Evolutionary conservation across 2,113 vertebrate species (phyloP), one percentile per base, ranked within the genome.

Genomic region (Indicator indicator): DNA sequence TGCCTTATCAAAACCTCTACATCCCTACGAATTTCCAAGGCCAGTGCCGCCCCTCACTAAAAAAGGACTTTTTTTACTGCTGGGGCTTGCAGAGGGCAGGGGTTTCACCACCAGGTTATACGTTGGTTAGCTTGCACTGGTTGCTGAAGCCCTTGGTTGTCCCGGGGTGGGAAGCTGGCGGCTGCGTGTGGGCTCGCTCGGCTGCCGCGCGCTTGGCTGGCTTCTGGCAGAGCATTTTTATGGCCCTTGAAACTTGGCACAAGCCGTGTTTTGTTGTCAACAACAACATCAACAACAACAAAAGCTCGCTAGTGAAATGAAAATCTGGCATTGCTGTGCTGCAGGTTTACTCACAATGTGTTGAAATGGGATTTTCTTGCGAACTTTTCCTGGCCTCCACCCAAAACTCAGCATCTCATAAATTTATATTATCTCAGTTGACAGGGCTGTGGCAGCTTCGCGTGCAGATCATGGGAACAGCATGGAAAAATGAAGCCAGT

Each of bases 331-430:
- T 62, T 2, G 1, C 70, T 1, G 1, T 33, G 72, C 77, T 19
- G 4, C 67, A 89, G 81, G 89, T 93, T 90, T 89, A 59, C 58
- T 72, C 1, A 0, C 4, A 0, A n/a, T 15, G 54, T 72, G 88
- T 36, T 78, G 86, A 81, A 89, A 84, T 68, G 77, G 55, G 92
- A 26, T 92, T 96, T 96, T 94, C 94, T 83, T 56, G 83, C 62
- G 44, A 86, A 78, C 65, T 8, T 92, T 86, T 75, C 54, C 63
- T 92, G 91, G 92, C 77, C 2, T 23, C 63, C 36, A 11, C 44
- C 90, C 94, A 86, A 58, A 89, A 19, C 23, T 11, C 44, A 8
- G 74, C 65, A 68, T 93, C 90, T 94, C 78, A 55, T 93, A 93
- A 86, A 92, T 95, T 63, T 75, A 14, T 75, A 44, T 93, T 83